A percentile compares a stretch with the other conserved stretches of the same genome.
Evolutionary conservation across 1,140 invertebrate genomes (phyloP).

Genomic region (Philaenus spumarius): DNA sequence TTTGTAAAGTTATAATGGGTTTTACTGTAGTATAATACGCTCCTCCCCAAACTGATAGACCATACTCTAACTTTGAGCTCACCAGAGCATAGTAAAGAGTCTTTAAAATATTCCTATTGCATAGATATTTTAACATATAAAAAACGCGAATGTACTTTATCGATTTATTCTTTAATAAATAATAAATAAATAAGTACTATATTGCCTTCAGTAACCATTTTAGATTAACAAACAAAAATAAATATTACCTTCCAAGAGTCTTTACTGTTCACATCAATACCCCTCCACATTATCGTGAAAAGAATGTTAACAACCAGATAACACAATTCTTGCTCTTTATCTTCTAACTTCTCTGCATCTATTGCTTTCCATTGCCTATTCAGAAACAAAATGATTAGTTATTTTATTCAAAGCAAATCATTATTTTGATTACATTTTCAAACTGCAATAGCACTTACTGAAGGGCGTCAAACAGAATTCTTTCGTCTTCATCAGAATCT

Average conservation of each 20-base stretch:
- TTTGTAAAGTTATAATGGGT: too few species aligned
- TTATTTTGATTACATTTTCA: neutral
- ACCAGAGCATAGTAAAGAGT: too few species aligned
- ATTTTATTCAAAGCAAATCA: neutral
- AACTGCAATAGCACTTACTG: slow-evolving; percentile 12
- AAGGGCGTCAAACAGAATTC: slow-evolving; percentile 21
- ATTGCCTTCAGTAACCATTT: too few species aligned
- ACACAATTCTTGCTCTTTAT: slow-evolving; percentile 49
- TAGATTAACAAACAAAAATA: too few species aligned
- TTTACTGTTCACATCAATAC: slow-evolving; percentile 49
- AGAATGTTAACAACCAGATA: slow-evolving; percentile 50
- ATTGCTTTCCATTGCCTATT: slow-evolving; percentile 30
- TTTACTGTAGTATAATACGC: too few species aligned
- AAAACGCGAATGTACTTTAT: too few species aligned
- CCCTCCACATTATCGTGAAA: slow-evolving; percentile 55
- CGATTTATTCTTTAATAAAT: too few species aligned
- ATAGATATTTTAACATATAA: too few species aligned
- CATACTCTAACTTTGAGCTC: too few species aligned
- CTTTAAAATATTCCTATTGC: too few species aligned
- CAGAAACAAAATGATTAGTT: slow-evolving; percentile 7
- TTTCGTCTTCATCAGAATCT: slow-evolving; percentile 16
- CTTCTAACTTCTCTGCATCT: slow-evolving; percentile 38
- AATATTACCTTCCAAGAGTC: slow-evolving; percentile 49
- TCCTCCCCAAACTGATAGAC: too few species aligned
- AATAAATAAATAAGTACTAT: too few species aligned